These are phyloP conservation scores for Drosophila repleta DNA, from an alignment of 1,140 invertebrate species.

Conservation along the genomic window DNA sequence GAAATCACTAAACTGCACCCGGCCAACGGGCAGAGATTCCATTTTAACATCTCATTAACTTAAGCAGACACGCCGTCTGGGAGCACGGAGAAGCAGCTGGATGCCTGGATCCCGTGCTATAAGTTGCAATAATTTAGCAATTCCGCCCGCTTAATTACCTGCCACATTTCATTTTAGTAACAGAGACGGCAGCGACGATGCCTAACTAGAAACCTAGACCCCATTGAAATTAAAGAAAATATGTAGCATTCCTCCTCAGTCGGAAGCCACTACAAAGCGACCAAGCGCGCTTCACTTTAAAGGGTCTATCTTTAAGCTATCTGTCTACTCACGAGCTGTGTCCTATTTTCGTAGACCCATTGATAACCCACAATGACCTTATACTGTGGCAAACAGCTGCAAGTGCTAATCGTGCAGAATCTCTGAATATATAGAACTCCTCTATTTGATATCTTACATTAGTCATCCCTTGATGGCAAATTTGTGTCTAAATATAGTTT, in stretches of 20 bases:
- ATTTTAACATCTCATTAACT: conserved; percentile 84
- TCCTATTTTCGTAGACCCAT: no score
- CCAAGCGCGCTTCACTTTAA: no score
- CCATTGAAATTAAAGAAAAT: conserved; percentile 24
- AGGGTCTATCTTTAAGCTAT: no score
- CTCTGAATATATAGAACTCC: no score
- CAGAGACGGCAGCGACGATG: conserved; percentile 3
- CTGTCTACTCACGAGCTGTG: no score
- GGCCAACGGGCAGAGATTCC: conserved; percentile 50
- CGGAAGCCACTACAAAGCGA: not conserved
- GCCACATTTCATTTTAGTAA: conserved; percentile 80
- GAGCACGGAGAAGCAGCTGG: conserved; percentile 16
- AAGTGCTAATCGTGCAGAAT: no score
- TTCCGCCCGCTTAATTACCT: conserved; percentile 81
- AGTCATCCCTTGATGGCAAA: no score
- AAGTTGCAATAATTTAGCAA: conserved; percentile 82
- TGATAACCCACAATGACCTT: no score
- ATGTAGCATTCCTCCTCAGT: not conserved
- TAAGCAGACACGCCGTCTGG: conserved; percentile 62
- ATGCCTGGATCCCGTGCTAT: conserved; percentile 24
- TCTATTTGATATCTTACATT: no score
- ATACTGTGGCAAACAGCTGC: no score
- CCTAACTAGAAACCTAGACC: conserved; percentile 11
- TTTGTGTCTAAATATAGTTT: no score
- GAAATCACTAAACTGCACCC: conserved; percentile 40